These are phyloP conservation scores for Cloeon dipterum DNA, from an alignment of 2,888 invertebrate genomes.

Conservation along the genomic window DNA sequence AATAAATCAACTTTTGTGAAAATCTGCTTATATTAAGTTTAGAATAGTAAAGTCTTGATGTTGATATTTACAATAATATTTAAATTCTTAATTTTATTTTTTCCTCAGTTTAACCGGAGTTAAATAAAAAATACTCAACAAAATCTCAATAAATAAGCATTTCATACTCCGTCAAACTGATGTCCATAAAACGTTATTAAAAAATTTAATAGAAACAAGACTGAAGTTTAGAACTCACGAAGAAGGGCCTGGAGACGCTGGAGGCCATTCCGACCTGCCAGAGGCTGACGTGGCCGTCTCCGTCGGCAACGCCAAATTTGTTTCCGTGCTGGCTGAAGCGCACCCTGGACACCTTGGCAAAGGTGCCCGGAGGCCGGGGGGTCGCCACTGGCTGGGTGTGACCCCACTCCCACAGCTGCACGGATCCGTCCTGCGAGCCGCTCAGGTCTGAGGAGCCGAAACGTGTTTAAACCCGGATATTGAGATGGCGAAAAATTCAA, in stretches of 20 bases:
- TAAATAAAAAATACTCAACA: not conserved
- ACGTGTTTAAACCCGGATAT: conserved; percentile 4
- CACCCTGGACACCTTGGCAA: conserved; percentile 87
- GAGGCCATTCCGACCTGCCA: conserved; percentile 77
- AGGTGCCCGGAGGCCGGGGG: conserved; percentile 81
- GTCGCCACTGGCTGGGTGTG: conserved; percentile 76
- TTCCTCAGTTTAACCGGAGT: not conserved
- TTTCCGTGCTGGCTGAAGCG: conserved; percentile 91
- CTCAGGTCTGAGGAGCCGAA: conserved; percentile 71
- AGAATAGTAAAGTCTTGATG: no score
- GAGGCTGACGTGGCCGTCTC: conserved; percentile 86
- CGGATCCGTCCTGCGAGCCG: conserved; percentile 89
- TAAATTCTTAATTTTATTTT: no score
- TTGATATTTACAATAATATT: no score
- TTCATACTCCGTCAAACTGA: no score
- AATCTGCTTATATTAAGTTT: no score
- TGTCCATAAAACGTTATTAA: no score
- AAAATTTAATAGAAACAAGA: no score
- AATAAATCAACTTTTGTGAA: no score
- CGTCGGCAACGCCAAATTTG: conserved; percentile 95
- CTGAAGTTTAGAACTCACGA: conserved; percentile 34
- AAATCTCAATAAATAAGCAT: not conserved
- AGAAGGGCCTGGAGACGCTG: conserved; percentile 57
- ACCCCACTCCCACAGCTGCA: conserved; percentile 96
- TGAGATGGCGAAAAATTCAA: conserved; percentile 5